Percentiles rank a stretch among this genome's conserved stretches.
These are phyloP conservation scores for Notolepis coatsorum DNA, from an alignment of 2,797 vertebrate genomes.

Conservation along the genomic window DNA sequence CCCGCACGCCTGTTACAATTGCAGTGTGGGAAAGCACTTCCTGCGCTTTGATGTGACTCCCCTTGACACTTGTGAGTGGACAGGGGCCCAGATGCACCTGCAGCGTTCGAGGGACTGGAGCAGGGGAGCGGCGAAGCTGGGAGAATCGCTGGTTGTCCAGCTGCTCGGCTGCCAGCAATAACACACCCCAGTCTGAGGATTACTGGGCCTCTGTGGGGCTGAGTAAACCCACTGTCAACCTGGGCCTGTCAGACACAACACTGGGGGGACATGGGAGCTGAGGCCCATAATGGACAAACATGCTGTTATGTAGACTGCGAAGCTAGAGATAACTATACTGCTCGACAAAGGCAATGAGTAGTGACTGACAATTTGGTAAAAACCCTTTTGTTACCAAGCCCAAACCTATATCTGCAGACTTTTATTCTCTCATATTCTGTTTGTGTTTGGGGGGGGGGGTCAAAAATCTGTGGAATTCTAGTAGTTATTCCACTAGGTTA, in stretches of 20 bases:
- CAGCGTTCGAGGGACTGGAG: constrained; percentile 15
- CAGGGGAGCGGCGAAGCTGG: neutral
- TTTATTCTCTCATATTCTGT: no score
- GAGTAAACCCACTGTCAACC: constrained; percentile 13
- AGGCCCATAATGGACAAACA: neutral
- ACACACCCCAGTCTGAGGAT: constrained; percentile 39
- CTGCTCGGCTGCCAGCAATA: constrained; percentile 25
- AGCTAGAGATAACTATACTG: no score
- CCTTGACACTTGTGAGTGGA: constrained; percentile 9
- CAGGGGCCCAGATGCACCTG: constrained; percentile 52
- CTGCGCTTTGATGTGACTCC: constrained; percentile 33
- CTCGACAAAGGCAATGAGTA: no score
- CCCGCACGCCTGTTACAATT: constrained; percentile 67
- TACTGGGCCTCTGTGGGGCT: constrained; percentile 8
- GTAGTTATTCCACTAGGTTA: no score
- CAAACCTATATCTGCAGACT: no score
- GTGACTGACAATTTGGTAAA: no score
- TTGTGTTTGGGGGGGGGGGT: no score
- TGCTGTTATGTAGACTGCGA: neutral
- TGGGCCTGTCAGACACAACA: neutral
- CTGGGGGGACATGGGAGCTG: neutral
- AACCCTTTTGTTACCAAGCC: no score
- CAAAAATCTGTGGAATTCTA: no score
- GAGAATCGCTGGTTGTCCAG: constrained; percentile 18
- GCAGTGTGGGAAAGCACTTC: constrained; percentile 67